These are phyloP conservation scores for Pachycephus smyrnensis DNA, from an alignment of 2,888 invertebrate species.

Conservation along the genomic window DNA sequence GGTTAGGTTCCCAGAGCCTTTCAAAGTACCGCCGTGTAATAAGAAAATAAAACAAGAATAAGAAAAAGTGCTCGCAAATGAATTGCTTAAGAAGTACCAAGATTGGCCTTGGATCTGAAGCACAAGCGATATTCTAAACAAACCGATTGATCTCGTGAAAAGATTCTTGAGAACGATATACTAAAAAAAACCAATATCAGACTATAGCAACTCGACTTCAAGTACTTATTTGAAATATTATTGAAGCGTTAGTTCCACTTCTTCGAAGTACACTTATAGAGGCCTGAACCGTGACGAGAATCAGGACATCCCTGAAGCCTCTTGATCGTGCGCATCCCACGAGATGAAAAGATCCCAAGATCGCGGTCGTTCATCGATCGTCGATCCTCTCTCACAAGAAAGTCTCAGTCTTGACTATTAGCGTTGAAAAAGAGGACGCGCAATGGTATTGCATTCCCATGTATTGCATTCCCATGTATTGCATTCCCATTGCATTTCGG, in stretches of 20 bases:
- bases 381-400: neutral
- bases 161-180: neutral
- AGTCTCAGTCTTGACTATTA: neutral
- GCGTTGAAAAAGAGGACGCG: neutral
- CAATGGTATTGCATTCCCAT: neutral
- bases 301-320: neutral
- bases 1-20: neutral
- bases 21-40: neutral
- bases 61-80: neutral
- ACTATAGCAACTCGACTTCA: neutral
- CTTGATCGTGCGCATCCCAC: neutral
- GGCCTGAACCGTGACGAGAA: neutral
- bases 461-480: neutral
- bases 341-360: neutral
- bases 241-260: neutral
- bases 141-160: neutral
- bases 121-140: neutral
- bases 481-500: neutral
- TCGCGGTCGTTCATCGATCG: neutral
- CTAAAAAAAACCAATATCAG: neutral
- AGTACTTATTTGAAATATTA: neutral
- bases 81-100: neutral
- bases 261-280: neutral
- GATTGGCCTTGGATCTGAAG: neutral
- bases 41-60: neutral